phyloP scores from a whole-genome alignment of 2,888 invertebrate genomes.

The Eurytoma adleriae region DNA sequence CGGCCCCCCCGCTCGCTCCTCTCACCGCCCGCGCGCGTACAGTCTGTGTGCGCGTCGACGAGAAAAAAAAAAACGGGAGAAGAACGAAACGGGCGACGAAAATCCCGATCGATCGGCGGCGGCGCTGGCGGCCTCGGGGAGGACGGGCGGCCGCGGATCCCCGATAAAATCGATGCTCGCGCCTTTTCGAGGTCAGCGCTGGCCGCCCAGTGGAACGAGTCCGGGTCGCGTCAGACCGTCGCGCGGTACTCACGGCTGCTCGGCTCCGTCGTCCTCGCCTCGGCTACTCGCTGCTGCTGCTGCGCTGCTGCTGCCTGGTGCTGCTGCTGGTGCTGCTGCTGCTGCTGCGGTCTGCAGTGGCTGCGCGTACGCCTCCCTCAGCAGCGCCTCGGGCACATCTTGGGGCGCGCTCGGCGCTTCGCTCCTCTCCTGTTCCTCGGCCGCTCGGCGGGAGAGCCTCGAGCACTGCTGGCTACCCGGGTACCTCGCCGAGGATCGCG shows the following conservation, averaged over 20 bases:
- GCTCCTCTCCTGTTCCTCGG: no score
- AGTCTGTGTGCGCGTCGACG: background rate
- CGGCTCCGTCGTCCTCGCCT: background rate
- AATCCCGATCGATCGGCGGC: slow-evolving; percentile 34
- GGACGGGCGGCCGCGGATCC: slow-evolving; percentile 18
- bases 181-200: slow-evolving; percentile 52
- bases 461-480: no score
- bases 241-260: slow-evolving; percentile 26
- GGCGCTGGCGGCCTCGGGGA: background rate
- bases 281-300: background rate
- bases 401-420: no score
- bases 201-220: slow-evolving; percentile 16
- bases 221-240: slow-evolving; percentile 18
- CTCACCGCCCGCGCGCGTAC: background rate
- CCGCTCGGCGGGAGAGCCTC: no score
- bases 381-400: background rate
- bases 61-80: background rate
- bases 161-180: slow-evolving; percentile 48
- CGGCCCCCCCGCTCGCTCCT: background rate
- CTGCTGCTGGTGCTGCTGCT: no score
- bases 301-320: background rate
- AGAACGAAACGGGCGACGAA: background rate
- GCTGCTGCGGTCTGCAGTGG: no score
- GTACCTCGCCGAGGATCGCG: background rate
- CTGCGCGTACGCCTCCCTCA: background rate